Evolutionary conservation across 2,888 invertebrate genomes (phyloP).

Genomic region (Cancer borealis): DNA sequence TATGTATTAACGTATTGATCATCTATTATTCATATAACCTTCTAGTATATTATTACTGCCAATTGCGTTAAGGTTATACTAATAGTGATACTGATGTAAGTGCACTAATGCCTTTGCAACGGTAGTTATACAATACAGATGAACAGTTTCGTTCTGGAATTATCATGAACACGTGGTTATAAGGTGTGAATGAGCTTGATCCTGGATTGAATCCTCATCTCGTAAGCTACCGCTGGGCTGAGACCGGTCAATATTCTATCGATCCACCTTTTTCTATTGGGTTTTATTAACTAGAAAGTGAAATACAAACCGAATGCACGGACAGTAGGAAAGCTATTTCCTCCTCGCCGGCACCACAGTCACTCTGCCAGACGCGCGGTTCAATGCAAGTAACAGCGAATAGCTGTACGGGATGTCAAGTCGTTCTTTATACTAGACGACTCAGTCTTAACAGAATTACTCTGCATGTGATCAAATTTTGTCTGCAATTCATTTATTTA

Average conservation of each 20-base stretch:
- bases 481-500: neutral
- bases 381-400: neutral
- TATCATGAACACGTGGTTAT: too few species aligned
- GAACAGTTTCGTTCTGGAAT: too few species aligned
- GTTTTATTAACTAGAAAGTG: neutral
- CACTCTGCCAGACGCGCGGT: neutral
- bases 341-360: neutral
- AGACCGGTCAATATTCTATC: neutral
- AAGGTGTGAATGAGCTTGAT: neutral
- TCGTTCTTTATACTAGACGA: too few species aligned
- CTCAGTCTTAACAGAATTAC: neutral
- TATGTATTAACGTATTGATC: too few species aligned
- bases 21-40: too few species aligned
- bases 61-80: too few species aligned
- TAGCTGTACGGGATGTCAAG: too few species aligned
- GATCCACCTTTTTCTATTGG: neutral
- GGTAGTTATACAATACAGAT: too few species aligned
- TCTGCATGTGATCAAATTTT: neutral
- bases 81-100: too few species aligned
- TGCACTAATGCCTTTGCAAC: too few species aligned
- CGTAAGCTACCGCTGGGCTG: neutral
- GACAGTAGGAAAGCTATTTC: neutral
- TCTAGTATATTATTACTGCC: too few species aligned
- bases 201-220: neutral
- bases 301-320: neutral